Percentiles rank a stretch among this genome's conserved stretches.
These are phyloP conservation scores for Sarcophaga rosellei DNA, from an alignment of 2,888 invertebrate species.

Conservation along the genomic window DNA sequence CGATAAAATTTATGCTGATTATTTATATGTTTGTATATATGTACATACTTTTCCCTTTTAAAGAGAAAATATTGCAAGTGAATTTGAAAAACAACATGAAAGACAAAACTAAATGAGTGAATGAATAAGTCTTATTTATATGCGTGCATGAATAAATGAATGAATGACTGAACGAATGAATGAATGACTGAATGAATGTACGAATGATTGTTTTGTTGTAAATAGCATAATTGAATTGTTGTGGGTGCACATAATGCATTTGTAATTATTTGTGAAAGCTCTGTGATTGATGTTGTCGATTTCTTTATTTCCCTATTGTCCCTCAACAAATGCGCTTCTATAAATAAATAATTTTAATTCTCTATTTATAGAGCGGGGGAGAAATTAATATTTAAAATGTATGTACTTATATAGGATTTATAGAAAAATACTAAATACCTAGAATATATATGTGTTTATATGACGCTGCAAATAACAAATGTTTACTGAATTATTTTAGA, in stretches of 20 bases:
- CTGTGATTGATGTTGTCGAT: slow-evolving; percentile 56
- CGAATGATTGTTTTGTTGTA: slow-evolving; percentile 44
- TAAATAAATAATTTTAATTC: slow-evolving; percentile 2
- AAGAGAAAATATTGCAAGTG: neutral
- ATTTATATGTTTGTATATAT: slow-evolving; percentile 3
- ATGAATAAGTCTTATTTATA: neutral
- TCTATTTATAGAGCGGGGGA: neutral
- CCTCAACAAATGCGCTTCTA: neutral
- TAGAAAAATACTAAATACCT: neutral
- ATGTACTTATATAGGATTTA: no score
- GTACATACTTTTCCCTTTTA: neutral
- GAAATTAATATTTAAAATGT: no score
- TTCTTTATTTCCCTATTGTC: neutral
- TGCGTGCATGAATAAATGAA: neutral
- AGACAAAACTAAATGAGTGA: neutral
- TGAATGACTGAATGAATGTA: neutral
- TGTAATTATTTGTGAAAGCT: slow-evolving; percentile 63
- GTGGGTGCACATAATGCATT: slow-evolving; percentile 64
- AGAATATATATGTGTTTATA: neutral
- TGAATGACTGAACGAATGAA: no score
- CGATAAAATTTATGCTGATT: slow-evolving; percentile 15
- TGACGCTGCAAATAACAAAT: slow-evolving; percentile 8
- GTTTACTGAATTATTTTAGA: slow-evolving; percentile 19
- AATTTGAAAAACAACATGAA: neutral
- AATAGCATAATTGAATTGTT: slow-evolving; percentile 66